These are phyloP conservation scores for Ylistrum balloti DNA, from an alignment of 1,140 invertebrate species.

Conservation along the genomic window DNA sequence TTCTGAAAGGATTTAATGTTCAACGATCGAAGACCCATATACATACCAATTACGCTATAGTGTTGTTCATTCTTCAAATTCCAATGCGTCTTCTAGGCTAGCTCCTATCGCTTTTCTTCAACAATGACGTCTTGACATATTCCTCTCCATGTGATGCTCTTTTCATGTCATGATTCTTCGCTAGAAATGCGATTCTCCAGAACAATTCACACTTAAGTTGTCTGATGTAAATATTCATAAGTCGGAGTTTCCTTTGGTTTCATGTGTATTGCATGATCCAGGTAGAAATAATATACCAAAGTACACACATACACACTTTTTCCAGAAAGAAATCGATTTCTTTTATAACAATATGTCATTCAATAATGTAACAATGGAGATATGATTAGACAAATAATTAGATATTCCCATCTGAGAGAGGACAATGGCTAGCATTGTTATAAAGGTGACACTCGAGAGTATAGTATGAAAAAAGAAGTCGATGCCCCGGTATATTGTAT, in stretches of 20 bases:
- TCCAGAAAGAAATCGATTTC: background rate
- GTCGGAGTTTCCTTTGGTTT: background rate
- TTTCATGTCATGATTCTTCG: background rate
- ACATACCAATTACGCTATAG: constrained; percentile 17
- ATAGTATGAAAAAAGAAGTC: no score
- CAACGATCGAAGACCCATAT: background rate
- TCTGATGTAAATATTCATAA: background rate
- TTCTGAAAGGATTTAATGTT: background rate
- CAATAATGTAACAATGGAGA: background rate
- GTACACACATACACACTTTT: background rate
- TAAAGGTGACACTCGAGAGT: no score
- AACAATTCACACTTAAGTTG: background rate
- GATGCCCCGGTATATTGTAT: no score
- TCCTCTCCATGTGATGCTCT: background rate
- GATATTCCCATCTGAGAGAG: no score
- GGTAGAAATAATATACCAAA: background rate
- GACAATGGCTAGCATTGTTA: no score
- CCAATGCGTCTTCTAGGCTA: background rate
- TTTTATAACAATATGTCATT: background rate
- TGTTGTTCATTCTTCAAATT: background rate
- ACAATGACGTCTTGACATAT: background rate
- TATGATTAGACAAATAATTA: no score
- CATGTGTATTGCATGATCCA: background rate
- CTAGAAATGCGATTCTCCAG: background rate
- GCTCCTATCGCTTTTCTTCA: background rate